Conservation (phyloP, 2,797 vertebrate genomes). For the Gymnocypris eckloni region DNA sequence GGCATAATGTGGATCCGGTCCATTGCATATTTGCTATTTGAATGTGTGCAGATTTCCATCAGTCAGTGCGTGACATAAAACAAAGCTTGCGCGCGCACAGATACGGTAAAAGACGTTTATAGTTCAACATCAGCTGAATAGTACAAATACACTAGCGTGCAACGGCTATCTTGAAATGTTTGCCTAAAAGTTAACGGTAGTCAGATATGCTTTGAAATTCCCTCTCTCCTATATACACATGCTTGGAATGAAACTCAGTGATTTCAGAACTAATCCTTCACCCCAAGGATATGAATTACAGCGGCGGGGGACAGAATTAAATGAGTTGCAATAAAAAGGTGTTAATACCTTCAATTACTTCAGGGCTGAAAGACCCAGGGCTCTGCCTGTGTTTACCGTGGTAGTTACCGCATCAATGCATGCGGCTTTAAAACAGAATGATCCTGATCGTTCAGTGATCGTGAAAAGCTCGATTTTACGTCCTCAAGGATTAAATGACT, state of each 20-base stretch:
- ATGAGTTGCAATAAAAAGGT: slow-evolving; percentile 73
- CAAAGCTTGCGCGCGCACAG: background rate
- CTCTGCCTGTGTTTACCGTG: slow-evolving; percentile 25
- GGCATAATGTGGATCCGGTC: slow-evolving; percentile 38
- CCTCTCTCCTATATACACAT: slow-evolving; percentile 66
- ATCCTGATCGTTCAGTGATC: slow-evolving; percentile 24
- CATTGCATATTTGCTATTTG: slow-evolving; percentile 37
- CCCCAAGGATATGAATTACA: slow-evolving; percentile 70
- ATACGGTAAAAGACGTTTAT: background rate
- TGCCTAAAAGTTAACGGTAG: slow-evolving; percentile 33
- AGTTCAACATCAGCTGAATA: slow-evolving; percentile 18
- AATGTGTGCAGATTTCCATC: slow-evolving; percentile 47
- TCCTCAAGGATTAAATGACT: slow-evolving; percentile 24
- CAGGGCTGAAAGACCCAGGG: slow-evolving; percentile 59
- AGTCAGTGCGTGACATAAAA: slow-evolving; percentile 9
- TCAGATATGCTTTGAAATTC: slow-evolving; percentile 68
- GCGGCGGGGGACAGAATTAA: slow-evolving; percentile 69
- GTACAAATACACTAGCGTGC: background rate
- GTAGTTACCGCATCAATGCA: slow-evolving; percentile 16
- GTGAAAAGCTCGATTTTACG: slow-evolving; percentile 2
- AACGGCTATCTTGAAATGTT: slow-evolving; percentile 1
- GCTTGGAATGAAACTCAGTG: slow-evolving; percentile 67
- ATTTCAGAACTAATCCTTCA: slow-evolving; percentile 73
- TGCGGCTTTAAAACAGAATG: slow-evolving; percentile 21
- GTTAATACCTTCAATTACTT: slow-evolving; percentile 71